phyloP scores from a whole-genome alignment of 2,888 invertebrate species.

The Cordilura impudica region DNA sequence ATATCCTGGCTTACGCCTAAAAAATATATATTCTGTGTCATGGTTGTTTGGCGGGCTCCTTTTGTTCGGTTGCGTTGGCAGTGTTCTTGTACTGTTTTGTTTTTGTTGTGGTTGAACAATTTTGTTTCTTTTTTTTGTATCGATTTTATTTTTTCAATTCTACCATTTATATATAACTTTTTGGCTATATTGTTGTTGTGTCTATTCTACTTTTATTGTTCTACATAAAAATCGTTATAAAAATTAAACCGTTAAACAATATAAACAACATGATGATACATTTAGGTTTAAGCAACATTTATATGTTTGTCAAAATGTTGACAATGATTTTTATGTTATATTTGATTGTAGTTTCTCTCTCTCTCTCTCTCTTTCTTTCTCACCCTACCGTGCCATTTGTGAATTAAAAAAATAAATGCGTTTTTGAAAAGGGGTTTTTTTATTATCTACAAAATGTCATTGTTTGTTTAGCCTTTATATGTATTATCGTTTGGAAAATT shows the following conservation, averaged over 20 bases:
- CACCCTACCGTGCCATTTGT: too few species aligned
- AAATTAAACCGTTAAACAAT: background rate
- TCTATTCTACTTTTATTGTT: background rate
- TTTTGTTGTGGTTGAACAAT: slow-evolving; percentile 1
- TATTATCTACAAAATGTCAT: background rate
- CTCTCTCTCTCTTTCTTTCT: background rate
- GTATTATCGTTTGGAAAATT: background rate
- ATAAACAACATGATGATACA: background rate
- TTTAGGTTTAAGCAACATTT: background rate
- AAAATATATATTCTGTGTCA: slow-evolving; percentile 48
- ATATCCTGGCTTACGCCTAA: slow-evolving; percentile 39
- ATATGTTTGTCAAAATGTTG: background rate
- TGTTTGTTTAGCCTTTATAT: slow-evolving; percentile 24
- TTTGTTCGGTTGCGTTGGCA: background rate
- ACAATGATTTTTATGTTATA: background rate
- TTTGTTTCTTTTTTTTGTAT: slow-evolving; percentile 1
- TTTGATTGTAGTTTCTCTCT: background rate
- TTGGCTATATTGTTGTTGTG: background rate
- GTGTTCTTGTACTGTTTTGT: background rate
- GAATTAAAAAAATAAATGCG: too few species aligned
- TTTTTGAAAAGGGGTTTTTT: background rate
- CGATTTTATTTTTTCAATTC: background rate
- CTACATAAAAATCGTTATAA: background rate
- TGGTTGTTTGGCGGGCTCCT: slow-evolving; percentile 35
- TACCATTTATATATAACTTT: background rate